Evolutionary conservation across 2,888 invertebrate species (phyloP), one percentile per base, ranked within the genome.

Genomic region (Sarcophaga rosellei): DNA sequence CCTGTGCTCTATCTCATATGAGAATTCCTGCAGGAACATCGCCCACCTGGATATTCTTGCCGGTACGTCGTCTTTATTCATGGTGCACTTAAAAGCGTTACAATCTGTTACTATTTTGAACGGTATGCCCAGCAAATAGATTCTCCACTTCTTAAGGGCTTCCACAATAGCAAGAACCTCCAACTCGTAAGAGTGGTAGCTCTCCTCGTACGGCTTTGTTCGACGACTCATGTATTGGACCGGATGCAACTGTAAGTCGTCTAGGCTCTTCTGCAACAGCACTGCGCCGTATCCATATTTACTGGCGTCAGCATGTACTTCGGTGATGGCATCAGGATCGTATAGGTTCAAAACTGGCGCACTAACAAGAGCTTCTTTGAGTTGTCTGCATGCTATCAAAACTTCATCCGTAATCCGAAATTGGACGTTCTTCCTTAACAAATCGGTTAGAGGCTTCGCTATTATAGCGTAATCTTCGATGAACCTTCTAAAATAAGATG

Each of bases 381-480:
- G 44, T 68, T 88, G 82, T 44, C 81, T 21, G 25, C 85, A 85
- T 5, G 88, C 84, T 53, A 76, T 11, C 25, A 74, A 1, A 12
- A 88, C 69, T 35, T 85, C 79, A 2, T 75, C 81, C 2, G 35
- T 76, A 4, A 87, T 35, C 84, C 8, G 86, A 79, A 20, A 90
- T 4, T 44, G 59, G 2, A 20, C 83, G n/a, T 78, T 84, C 12
- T 86, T 88, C 17, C 84, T 63, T 1, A 89, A 45, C 15, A 86
- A 21, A 47, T 92, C 91, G 8, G 90, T 90, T 62, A 92, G 82
- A 4, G 91, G 91, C 79, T 89, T 90, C 1, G 92, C 92, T 20
- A 90, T 89, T 5, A 88, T 70, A 1, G 91, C 87, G 45, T 80
- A 87, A 21, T 72, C 57, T 11, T 76, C 65, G 0, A 86, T 70